Conservation (phyloP, 2,888 invertebrate genomes). For the Cephalotes varians region DNA sequence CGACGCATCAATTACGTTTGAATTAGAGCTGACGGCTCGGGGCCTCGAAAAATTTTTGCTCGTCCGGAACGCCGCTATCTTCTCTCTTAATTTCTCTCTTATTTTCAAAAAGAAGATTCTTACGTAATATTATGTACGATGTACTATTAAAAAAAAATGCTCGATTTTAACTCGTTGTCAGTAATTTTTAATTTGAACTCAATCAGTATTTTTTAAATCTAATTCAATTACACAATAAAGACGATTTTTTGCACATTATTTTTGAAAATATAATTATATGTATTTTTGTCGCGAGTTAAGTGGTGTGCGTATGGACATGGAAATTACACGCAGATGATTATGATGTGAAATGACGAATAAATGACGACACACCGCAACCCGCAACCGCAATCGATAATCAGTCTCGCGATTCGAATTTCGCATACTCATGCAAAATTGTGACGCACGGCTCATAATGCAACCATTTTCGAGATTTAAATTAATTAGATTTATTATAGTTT, state of each 20-base stretch:
- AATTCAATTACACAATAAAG: no score
- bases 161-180: no score
- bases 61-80: background rate
- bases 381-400: constrained; percentile 15
- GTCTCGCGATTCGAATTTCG: background rate
- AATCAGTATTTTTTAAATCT: no score
- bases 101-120: background rate
- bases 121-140: no score
- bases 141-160: background rate
- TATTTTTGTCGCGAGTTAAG: background rate
- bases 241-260: background rate
- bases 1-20: constrained; percentile 66
- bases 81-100: background rate
- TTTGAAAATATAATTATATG: background rate
- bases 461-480: background rate
- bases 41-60: background rate
- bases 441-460: background rate
- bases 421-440: background rate
- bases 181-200: background rate
- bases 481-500: background rate
- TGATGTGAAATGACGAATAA: background rate
- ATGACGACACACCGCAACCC: background rate
- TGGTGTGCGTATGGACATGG: background rate
- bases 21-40: constrained; percentile 48
- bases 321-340: background rate